Conservation (phyloP, 2,888 invertebrate species). For the Sialis lutaria region DNA sequence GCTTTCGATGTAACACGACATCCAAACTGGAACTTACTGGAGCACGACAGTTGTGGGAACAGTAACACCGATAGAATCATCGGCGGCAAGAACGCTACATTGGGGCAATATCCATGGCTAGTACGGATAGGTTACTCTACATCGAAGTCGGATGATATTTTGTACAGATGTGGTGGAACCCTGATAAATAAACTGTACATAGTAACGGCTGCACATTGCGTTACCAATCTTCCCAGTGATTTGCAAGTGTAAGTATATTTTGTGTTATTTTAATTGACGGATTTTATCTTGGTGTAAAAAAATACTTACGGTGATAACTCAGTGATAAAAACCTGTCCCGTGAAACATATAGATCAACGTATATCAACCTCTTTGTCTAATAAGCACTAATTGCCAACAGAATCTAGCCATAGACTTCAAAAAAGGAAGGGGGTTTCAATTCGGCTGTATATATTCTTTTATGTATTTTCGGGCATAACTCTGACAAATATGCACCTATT, state of each 20-base stretch:
- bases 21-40: conserved; percentile 29
- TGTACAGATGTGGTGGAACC: conserved; percentile 23
- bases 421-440: too few species aligned
- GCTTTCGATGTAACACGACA: conserved; percentile 16
- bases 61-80: conserved; percentile 39
- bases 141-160: conserved; percentile 9
- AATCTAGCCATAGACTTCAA: too few species aligned
- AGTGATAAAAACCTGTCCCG: too few species aligned
- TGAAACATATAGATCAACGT: too few species aligned
- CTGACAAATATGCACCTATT: too few species aligned
- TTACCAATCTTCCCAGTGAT: conserved; percentile 10
- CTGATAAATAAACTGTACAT: conserved; percentile 23
- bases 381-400: too few species aligned
- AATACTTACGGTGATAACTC: not conserved
- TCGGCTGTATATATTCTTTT: too few species aligned
- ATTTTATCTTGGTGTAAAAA: not conserved
- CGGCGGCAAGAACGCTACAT: conserved; percentile 36
- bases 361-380: too few species aligned
- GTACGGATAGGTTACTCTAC: conserved; percentile 34
- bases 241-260: conserved; percentile 6
- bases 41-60: conserved; percentile 34
- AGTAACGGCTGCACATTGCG: conserved; percentile 27
- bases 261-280: not conserved
- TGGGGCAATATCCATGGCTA: conserved; percentile 48
- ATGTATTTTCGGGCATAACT: too few species aligned